Evolutionary conservation across 2,113 vertebrate genomes (phyloP), one percentile per base, ranked within the genome.

Genomic region (Monopterus albus): DNA sequence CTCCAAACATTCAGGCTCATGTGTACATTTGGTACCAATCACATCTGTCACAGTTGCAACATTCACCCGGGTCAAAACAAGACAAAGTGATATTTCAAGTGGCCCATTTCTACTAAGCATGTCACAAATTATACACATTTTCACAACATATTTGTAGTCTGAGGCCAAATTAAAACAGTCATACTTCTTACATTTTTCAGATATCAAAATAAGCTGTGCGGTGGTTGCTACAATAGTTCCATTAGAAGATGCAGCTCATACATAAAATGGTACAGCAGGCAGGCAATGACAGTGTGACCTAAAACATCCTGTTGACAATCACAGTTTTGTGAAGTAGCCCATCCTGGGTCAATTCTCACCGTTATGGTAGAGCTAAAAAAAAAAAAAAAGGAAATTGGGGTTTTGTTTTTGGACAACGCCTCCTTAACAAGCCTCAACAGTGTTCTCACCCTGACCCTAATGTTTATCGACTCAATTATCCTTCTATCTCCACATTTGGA

Each of bases 381-480:
- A 87, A 60, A 75, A 55, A 87, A 85, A n/a, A n/a, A n/a, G n/a
- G n/a, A n/a, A n/a, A n/a, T n/a, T n/a, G n/a, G n/a, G n/a, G n/a
- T n/a, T n/a, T n/a, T n/a, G n/a, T n/a, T n/a, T n/a, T n/a, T n/a
- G n/a, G n/a, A n/a, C n/a, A 92, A 87, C 79, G 53, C 59, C 78
- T 79, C 59, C 72, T 78, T 55, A 82, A 84, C 72, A 82, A 82
- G 69, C 74, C 58, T 15, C 42, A 75, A 90, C 89, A 91, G 89
- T 91, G 90, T 82, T 89, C 89, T 90, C 67, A 72, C 73, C 83
- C 85, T 85, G 85, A 91, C 88, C 91, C 71, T 84, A 65, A 81
- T 91, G 89, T 92, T 93, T 92, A 91, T 91, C 84, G 86, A 88
- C 89, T 88, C 89, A 92, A 91, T 93, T 92, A 93, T 92, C 91